Evolutionary conservation across 2,888 invertebrate genomes (phyloP).

Genomic region (Furcula furcula): DNA sequence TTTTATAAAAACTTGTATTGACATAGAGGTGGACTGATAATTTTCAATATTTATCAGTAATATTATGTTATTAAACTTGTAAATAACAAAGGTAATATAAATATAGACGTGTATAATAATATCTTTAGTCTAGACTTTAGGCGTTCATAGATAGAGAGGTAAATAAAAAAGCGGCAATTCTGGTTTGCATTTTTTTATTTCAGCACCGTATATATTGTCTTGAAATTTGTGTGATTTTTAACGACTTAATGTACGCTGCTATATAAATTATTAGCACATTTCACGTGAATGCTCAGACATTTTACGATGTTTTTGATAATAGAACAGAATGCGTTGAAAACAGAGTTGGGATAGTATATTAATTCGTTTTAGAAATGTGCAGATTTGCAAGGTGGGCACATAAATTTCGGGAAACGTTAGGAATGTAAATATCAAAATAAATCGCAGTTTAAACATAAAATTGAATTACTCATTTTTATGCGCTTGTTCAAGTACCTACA

Average conservation of each 20-base stretch:
- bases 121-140: conserved; percentile 13
- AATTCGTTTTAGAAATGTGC: conserved; percentile 40
- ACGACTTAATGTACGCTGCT: conserved; percentile 54
- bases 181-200: conserved; percentile 28
- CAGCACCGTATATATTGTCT: conserved; percentile 42
- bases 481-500: no score
- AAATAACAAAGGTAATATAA: conserved; percentile 9
- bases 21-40: no score
- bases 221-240: conserved; percentile 58
- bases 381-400: conserved; percentile 19
- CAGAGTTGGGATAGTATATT: conserved; percentile 35
- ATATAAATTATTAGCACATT: conserved; percentile 65
- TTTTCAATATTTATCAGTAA: no score
- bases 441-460: no score
- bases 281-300: conserved; percentile 65
- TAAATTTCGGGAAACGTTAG: no score
- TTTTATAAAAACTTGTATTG: no score
- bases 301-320: conserved; percentile 71
- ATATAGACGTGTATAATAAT: no score
- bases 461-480: no score
- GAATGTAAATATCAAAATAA: no score
- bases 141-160: conserved; percentile 11
- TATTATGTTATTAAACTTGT: conserved; percentile 4
- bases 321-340: conserved; percentile 60
- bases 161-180: conserved; percentile 20